Percentiles rank a stretch among this genome's conserved stretches.
Evolutionary conservation across 2,888 invertebrate genomes (phyloP).

Genomic region (Rhagonycha lutea): DNA sequence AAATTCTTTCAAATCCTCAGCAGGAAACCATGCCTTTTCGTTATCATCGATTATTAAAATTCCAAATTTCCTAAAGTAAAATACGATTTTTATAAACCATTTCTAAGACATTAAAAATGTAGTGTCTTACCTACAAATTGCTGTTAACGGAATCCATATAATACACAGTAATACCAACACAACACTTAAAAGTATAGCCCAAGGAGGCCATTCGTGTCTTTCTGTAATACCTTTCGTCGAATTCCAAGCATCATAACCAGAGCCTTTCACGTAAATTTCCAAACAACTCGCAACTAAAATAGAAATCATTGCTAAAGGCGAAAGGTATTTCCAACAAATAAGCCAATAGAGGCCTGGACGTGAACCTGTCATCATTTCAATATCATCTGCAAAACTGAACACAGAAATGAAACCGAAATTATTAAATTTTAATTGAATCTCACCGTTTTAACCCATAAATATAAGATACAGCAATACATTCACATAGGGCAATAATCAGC

Average conservation of each 20-base stretch:
- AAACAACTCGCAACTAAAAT: slow-evolving; percentile 83
- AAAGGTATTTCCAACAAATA: slow-evolving; percentile 93
- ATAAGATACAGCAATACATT: slow-evolving; percentile 91
- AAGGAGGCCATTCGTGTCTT: slow-evolving; percentile 82
- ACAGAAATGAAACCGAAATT: background rate
- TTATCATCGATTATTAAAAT: slow-evolving; percentile 83
- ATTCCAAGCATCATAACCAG: slow-evolving; percentile 86
- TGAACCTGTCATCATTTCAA: slow-evolving; percentile 92
- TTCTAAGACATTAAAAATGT: background rate
- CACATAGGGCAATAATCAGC: slow-evolving; percentile 89
- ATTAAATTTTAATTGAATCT: slow-evolving; percentile 19
- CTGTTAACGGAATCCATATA: slow-evolving; percentile 85
- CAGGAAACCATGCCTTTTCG: slow-evolving; percentile 92
- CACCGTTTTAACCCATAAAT: slow-evolving; percentile 90
- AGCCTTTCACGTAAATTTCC: slow-evolving; percentile 78
- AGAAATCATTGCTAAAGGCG: slow-evolving; percentile 85
- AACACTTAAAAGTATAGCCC: slow-evolving; percentile 78
- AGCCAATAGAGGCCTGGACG: slow-evolving; percentile 89
- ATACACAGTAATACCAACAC: slow-evolving; percentile 78
- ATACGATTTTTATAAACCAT: background rate
- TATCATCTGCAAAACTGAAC: slow-evolving; percentile 87
- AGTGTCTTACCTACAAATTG: slow-evolving; percentile 72
- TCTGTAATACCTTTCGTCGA: slow-evolving; percentile 72
- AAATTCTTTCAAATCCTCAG: slow-evolving; percentile 84
- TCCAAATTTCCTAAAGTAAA: slow-evolving; percentile 71